Conservation (phyloP, 2,113 vertebrate genomes). For the Microcebus lehilahytsara region DNA sequence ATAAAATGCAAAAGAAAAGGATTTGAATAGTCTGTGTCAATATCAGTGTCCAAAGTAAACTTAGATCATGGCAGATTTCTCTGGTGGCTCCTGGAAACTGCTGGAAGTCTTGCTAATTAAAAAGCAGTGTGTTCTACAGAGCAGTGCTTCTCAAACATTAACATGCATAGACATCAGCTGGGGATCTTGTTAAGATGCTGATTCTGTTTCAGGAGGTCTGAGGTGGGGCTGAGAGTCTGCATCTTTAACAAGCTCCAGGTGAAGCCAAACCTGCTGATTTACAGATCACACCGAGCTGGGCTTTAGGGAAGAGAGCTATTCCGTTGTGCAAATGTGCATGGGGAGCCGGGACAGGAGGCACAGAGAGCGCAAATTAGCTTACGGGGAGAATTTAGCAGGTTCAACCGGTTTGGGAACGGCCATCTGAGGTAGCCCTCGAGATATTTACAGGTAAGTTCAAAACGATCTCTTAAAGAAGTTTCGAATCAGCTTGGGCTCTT, state of each 20-base stretch:
- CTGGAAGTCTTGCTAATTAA: neutral
- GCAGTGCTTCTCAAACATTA: too few relatives aligned
- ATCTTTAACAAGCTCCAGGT: neutral
- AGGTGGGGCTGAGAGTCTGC: neutral
- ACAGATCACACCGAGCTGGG: fast-evolving
- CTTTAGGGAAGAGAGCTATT: neutral
- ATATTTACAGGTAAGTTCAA: neutral
- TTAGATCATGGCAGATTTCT: neutral
- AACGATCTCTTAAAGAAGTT: neutral
- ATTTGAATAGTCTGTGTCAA: neutral
- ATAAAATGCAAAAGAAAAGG: neutral
- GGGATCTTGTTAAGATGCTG: neutral
- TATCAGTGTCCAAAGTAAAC: neutral
- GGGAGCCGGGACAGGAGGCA: neutral
- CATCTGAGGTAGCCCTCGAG: neutral
- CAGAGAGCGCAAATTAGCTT: fast-evolving
- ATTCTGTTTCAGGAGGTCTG: neutral
- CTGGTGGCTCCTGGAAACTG: neutral
- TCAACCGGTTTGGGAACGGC: neutral
- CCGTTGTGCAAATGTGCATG: fast-evolving
- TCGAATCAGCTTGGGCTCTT: neutral
- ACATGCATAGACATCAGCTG: neutral
- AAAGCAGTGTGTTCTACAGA: neutral
- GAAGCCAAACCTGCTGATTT: neutral
- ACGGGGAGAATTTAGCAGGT: neutral